Conservation (phyloP, 2,797 vertebrate species). For the Characodon lateralis region DNA sequence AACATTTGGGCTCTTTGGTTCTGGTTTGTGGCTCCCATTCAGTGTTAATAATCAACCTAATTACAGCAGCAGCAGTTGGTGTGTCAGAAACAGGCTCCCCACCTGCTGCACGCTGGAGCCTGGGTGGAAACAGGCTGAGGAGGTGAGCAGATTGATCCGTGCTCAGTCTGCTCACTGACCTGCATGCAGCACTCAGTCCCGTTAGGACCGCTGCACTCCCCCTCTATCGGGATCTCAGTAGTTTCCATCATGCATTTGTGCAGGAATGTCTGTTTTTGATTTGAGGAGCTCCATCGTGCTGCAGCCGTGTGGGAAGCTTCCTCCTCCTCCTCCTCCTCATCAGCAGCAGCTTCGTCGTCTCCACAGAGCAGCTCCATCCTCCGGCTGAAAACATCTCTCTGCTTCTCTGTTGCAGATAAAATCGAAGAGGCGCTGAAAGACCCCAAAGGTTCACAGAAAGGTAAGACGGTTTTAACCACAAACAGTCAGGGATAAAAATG, state of each 20-base stretch:
- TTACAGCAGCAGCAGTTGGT: not conserved
- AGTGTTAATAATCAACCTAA: not conserved
- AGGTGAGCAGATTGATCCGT: not conserved
- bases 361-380: slow-evolving; percentile 11
- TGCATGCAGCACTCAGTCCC: not conserved
- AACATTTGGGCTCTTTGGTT: not conserved
- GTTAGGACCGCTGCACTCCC: too few relatives aligned
- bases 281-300: slow-evolving; percentile 42
- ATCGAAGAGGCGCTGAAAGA: slow-evolving; percentile 97
- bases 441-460: slow-evolving; percentile 90
- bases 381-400: slow-evolving; percentile 46
- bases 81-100: not conserved
- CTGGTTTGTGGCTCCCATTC: not conserved
- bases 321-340: not conserved
- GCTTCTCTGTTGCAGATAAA: slow-evolving; percentile 89
- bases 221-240: too few relatives aligned
- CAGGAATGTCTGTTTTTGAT: not conserved
- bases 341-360: slow-evolving; percentile 18
- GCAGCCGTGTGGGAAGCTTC: not conserved
- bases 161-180: not conserved
- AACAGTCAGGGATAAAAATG: not conserved
- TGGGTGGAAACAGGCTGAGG: not conserved
- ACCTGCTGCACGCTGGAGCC: not conserved
- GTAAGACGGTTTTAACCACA: slow-evolving; percentile 72
- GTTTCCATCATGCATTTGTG: not conserved